Evolutionary conservation across 1,140 invertebrate species (phyloP).

Genomic region (Oryzaephilus surinamensis): DNA sequence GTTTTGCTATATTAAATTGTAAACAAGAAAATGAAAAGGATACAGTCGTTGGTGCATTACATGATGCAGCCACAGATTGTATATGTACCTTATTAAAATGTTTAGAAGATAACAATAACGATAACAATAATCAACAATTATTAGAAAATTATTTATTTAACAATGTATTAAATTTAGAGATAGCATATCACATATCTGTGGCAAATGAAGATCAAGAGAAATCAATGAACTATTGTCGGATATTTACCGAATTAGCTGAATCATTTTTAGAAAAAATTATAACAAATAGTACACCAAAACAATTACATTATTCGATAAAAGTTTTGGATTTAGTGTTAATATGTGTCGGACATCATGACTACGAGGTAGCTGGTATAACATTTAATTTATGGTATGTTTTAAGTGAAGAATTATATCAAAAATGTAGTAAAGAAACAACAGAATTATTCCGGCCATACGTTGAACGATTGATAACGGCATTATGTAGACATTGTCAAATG

Average conservation of each 20-base stretch:
- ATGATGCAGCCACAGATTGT: conserved; percentile 86
- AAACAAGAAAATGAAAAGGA: conserved; percentile 27
- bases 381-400: conserved; percentile 95
- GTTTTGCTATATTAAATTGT: conserved; percentile 57
- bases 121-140: conserved; percentile 45
- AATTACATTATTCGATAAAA: conserved; percentile 71
- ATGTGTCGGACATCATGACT: conserved; percentile 94
- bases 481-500: conserved; percentile 82
- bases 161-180: conserved; percentile 68
- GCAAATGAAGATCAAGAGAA: conserved; percentile 86
- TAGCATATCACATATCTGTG: conserved; percentile 83
- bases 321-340: conserved; percentile 81
- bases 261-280: conserved; percentile 81
- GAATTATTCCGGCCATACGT: conserved; percentile 80
- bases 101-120: conserved; percentile 65
- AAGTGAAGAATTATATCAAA: conserved; percentile 88
- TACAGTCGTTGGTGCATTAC: conserved; percentile 51
- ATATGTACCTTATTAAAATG: conserved; percentile 75
- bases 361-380: conserved; percentile 94
- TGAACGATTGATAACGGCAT: conserved; percentile 72
- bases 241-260: conserved; percentile 92
- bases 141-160: conserved; percentile 73
- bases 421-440: conserved; percentile 68
- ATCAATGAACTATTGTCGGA: conserved; percentile 84
- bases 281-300: conserved; percentile 39